Evolutionary conservation across 2,113 vertebrate genomes (phyloP).

Genomic region (Monarcha castaneiventris): DNA sequence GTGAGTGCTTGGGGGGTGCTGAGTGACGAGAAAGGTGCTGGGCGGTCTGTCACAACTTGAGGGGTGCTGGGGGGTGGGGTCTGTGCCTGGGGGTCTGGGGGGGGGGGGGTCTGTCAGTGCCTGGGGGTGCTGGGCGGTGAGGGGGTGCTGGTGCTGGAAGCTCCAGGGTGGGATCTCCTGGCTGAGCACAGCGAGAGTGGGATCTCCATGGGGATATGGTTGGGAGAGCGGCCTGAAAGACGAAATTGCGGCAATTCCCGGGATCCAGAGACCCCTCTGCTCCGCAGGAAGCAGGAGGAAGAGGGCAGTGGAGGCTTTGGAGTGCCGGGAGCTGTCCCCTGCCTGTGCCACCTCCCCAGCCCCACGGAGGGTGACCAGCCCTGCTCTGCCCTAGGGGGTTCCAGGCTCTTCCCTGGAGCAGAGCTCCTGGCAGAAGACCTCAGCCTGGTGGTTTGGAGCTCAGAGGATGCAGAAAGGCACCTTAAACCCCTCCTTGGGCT

Average conservation of each 20-base stretch:
- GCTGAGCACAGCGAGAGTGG: not conserved
- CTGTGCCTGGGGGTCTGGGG: too few relatives aligned
- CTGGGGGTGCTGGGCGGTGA: not conserved
- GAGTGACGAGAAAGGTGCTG: too few relatives aligned
- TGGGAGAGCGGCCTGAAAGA: not conserved
- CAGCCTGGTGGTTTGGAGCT: not conserved
- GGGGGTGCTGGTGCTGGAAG: not conserved
- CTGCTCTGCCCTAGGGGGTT: not conserved
- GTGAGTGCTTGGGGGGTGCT: too few relatives aligned
- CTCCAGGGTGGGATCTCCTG: not conserved
- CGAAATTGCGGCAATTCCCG: fast-evolving
- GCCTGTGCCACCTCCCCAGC: not conserved
- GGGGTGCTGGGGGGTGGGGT: too few relatives aligned
- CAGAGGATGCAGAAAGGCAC: not conserved
- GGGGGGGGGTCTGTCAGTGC: not conserved
- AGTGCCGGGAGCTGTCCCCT: not conserved
- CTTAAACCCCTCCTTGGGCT: not conserved
- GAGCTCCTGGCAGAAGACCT: not conserved
- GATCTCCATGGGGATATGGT: too few relatives aligned
- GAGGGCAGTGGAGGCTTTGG: not conserved
- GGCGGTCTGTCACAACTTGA: too few relatives aligned
- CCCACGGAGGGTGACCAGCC: not conserved
- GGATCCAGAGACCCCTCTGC: not conserved
- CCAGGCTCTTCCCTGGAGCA: not conserved
- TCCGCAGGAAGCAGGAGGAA: too few relatives aligned